Conservation (phyloP, 2,797 vertebrate species). For the Hephaestus fuliginosus region DNA sequence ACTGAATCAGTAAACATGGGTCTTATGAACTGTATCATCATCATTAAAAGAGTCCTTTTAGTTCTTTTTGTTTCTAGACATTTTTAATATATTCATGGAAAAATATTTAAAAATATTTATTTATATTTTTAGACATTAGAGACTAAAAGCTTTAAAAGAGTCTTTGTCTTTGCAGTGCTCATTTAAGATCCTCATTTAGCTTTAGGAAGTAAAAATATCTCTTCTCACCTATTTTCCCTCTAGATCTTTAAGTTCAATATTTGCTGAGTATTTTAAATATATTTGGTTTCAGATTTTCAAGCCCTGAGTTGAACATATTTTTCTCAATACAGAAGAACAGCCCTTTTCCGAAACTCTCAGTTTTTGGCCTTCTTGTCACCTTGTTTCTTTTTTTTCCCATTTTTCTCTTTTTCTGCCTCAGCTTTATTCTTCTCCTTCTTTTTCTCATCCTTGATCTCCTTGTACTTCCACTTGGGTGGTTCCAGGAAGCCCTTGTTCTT, state of each 20-base stretch:
- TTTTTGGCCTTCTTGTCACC: constrained; percentile 48
- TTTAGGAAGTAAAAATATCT: constrained; percentile 6
- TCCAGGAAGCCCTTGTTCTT: constrained; percentile 76
- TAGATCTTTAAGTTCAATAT: not conserved
- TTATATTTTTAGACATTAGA: not conserved
- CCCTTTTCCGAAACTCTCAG: constrained; percentile 21
- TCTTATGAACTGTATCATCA: not conserved
- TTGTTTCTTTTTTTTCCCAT: constrained; percentile 45
- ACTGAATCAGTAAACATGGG: not conserved
- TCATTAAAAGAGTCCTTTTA: not conserved
- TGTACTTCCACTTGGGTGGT: constrained; percentile 90
- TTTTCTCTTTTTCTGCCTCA: constrained; percentile 35
- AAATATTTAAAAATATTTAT: constrained; percentile 24
- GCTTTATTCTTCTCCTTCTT: constrained; percentile 77
- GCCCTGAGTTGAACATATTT: constrained; percentile 13
- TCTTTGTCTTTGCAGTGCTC: constrained; percentile 3
- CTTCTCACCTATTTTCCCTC: not conserved
- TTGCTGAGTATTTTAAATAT: constrained; percentile 15
- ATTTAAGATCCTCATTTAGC: not conserved
- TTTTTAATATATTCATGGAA: constrained; percentile 2
- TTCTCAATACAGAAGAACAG: not conserved
- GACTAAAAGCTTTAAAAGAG: constrained; percentile 12
- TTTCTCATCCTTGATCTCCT: constrained; percentile 82
- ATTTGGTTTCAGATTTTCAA: constrained; percentile 23
- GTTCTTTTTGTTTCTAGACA: not conserved